A percentile compares a stretch with the other conserved stretches of the same genome.
Evolutionary conservation across 1,140 invertebrate species (phyloP).

Genomic region (Arctopsyche grandis): DNA sequence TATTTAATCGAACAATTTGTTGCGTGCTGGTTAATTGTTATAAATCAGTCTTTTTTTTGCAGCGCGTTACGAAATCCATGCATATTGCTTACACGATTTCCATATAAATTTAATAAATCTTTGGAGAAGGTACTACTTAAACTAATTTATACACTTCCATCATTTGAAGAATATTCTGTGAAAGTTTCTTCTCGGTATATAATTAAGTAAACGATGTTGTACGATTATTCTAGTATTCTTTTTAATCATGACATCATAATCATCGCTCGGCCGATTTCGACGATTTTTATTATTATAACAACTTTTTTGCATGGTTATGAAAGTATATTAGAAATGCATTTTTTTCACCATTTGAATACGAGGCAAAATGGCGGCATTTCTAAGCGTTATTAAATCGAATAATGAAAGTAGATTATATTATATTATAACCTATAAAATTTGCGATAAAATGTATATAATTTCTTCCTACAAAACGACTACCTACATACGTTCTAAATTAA

Average conservation of each 20-base stretch:
- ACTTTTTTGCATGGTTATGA: not conserved
- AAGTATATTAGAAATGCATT: slow-evolving; percentile 5
- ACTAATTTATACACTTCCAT: not conserved
- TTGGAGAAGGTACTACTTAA: slow-evolving; percentile 7
- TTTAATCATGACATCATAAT: slow-evolving; percentile 27
- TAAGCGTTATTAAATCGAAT: too few relatives aligned
- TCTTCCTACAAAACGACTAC: too few relatives aligned
- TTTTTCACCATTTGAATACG: not conserved
- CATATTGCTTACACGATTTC: not conserved
- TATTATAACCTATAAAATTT: too few relatives aligned
- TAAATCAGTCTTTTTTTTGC: not conserved
- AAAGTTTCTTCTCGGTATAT: slow-evolving; percentile 9
- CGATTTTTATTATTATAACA: not conserved
- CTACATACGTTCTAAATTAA: too few relatives aligned
- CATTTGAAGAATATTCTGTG: not conserved
- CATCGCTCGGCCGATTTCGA: not conserved
- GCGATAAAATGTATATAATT: too few relatives aligned
- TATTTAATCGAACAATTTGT: too few relatives aligned
- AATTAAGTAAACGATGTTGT: slow-evolving; percentile 23
- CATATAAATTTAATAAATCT: slow-evolving; percentile 6
- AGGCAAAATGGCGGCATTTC: not conserved
- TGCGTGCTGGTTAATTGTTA: not conserved
- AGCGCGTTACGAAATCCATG: not conserved
- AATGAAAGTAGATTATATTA: too few relatives aligned
- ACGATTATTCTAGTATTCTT: slow-evolving; percentile 9